Percentiles rank a stretch among this genome's conserved stretches.
Conservation (phyloP, 2,797 vertebrate species). For the Syngnathus rostellatus region DNA sequence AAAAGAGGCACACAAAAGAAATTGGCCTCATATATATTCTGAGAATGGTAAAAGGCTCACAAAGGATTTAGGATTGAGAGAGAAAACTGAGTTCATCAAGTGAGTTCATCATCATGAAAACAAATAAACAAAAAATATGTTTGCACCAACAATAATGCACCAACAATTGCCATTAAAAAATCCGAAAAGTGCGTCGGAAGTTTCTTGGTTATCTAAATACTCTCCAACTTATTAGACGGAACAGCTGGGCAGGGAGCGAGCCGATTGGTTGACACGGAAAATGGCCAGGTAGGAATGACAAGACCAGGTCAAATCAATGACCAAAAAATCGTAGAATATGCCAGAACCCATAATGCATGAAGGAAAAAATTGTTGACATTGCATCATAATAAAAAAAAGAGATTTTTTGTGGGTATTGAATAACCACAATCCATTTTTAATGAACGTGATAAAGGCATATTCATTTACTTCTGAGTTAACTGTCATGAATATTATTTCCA, state of each 20-base stretch:
- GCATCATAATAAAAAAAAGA: too few species aligned
- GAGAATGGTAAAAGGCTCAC: conserved; percentile 23
- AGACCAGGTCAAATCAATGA: too few species aligned
- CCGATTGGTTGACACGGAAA: too few species aligned
- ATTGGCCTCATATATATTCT: not conserved
- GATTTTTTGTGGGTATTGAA: too few species aligned
- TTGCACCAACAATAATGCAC: not conserved
- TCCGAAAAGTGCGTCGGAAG: not conserved
- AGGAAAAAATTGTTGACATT: too few species aligned
- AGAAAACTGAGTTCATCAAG: conserved; percentile 37
- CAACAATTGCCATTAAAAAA: not conserved
- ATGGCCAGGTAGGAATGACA: too few species aligned
- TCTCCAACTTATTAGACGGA: not conserved
- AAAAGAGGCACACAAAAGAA: not conserved
- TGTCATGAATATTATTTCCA: too few species aligned
- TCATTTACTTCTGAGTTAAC: not conserved
- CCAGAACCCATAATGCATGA: too few species aligned
- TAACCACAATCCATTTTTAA: not conserved
- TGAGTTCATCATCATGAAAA: conserved; percentile 34
- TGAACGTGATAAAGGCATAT: not conserved
- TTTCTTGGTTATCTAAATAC: not conserved
- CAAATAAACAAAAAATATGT: conserved; percentile 7
- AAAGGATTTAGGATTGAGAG: conserved; percentile 28
- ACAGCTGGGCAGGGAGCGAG: not conserved
- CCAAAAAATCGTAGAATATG: too few species aligned